Base-by-base conservation (phyloP, 92 coral and sea anemone genomes). In the Nematostella vectensis region DNA sequence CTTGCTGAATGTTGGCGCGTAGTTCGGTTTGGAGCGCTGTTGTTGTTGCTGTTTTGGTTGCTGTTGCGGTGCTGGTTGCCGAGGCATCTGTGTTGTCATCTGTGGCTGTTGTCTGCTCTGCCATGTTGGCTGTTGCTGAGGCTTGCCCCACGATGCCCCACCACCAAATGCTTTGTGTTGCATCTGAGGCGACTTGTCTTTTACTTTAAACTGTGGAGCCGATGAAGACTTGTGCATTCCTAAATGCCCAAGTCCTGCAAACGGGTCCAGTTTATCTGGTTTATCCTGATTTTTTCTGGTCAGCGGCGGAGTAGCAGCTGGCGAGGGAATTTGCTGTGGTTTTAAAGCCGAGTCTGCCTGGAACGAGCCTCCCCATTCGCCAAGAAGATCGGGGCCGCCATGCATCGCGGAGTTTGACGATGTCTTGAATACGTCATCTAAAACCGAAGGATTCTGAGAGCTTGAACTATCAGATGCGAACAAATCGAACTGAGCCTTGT, bases 171-270 rank as follows among this genome's bases (percentile, higher is more conserved):
- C 58, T 29, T 74, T 74, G 10, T 19, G 80, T 31, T 69, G 83
- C 2, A 50, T 18, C 43, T 61, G 50, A 2, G 84, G 64, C 27
- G 80, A 47, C 0, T 57, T 9, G 1, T 68, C 38, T 55, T 49
- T 55, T 33, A 72, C 55, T 40, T 59, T 49, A 31, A 83, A 80
- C 47, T 74, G 63, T 1, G 81, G 73, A 23, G 77, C 49, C 16
- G 87, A 27, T 13, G 81, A 61, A 19, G 75, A 49, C 30, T 54
- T 59, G 19, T 45, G 51, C 11, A 45, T 48, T 38, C 57, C 61
- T 61, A 93, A 58, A 45, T 81, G 74, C 12, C 96, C 99, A 47
- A 93, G 68, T 54, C 79, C 88, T 36, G 99, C 91, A 70, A 93
- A 93, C n/a, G 99, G 99, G 66, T 86, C 96, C 26, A 67, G 6